These are phyloP conservation scores for Ephydatia muelleri DNA, from an alignment of 37 sponge, comb jelly and placozoan species.

Conservation along the genomic window DNA sequence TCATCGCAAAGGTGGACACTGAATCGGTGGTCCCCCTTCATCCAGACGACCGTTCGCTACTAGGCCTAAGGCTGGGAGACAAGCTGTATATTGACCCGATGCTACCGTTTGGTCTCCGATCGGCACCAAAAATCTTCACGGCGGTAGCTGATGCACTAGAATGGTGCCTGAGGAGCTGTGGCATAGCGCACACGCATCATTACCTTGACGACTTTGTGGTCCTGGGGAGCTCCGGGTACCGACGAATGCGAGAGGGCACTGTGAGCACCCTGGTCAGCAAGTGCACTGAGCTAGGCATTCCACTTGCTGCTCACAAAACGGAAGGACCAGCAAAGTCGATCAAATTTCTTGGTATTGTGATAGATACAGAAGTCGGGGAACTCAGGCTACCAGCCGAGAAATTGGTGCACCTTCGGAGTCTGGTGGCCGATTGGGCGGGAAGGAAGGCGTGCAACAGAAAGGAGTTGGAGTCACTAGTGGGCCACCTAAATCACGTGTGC, in stretches of 20 bases:
- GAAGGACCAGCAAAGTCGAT: slow-evolving; percentile 50
- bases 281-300: slow-evolving; percentile 42
- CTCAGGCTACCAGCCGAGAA: neutral
- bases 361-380: slow-evolving; percentile 3
- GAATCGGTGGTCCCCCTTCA: slow-evolving; percentile 12
- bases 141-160: slow-evolving; percentile 31
- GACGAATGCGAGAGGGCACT: neutral
- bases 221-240: slow-evolving; percentile 25
- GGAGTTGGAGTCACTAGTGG: slow-evolving; percentile 46
- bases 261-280: neutral
- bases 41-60: slow-evolving; percentile 1
- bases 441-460: neutral
- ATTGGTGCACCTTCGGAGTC: neutral
- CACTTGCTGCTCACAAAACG: slow-evolving; percentile 39
- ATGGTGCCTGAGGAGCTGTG: slow-evolving; percentile 13
- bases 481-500: slow-evolving; percentile 31
- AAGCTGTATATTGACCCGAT: slow-evolving; percentile 16
- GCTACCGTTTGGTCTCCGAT: slow-evolving; percentile 38
- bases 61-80: neutral
- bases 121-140: slow-evolving; percentile 32
- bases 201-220: slow-evolving; percentile 59
- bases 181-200: slow-evolving; percentile 22
- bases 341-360: slow-evolving; percentile 44
- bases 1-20: slow-evolving; percentile 16
- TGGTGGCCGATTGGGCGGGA: slow-evolving; percentile 2